These are phyloP conservation scores for Natrix natrix DNA, from an alignment of 2,797 vertebrate species.

Conservation along the genomic window DNA sequence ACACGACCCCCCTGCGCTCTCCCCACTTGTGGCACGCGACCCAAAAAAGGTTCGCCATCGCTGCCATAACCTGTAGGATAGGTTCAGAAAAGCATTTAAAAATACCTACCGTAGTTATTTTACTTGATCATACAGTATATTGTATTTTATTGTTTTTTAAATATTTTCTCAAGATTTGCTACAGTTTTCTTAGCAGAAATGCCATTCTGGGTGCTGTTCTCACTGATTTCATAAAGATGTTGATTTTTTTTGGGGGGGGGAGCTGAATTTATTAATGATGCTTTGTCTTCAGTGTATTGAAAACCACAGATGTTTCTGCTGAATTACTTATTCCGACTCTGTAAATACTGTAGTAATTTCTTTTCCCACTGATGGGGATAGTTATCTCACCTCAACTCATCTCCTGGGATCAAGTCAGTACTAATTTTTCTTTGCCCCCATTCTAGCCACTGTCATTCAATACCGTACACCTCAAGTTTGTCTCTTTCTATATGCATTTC, in stretches of 20 bases:
- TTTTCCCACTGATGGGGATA: background rate
- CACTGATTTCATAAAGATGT: background rate
- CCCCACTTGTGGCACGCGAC: too few relatives aligned
- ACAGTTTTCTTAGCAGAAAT: background rate
- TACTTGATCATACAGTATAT: background rate
- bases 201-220: background rate
- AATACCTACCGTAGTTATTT: background rate
- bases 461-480: background rate
- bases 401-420: background rate
- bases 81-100: background rate
- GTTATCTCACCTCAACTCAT: background rate
- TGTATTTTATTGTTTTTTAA: background rate
- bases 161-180: background rate
- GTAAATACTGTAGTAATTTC: background rate
- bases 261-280: background rate
- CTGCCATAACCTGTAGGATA: background rate
- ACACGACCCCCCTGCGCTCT: too few relatives aligned
- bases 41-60: too few relatives aligned
- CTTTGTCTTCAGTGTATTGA: background rate
- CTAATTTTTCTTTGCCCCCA: background rate
- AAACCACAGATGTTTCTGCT: background rate
- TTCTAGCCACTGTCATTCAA: background rate
- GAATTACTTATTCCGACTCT: background rate
- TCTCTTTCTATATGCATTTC: background rate
- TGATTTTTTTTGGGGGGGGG: background rate